These are phyloP conservation scores for Notechis scutatus DNA, from an alignment of 2,113 vertebrate genomes.

Conservation along the genomic window DNA sequence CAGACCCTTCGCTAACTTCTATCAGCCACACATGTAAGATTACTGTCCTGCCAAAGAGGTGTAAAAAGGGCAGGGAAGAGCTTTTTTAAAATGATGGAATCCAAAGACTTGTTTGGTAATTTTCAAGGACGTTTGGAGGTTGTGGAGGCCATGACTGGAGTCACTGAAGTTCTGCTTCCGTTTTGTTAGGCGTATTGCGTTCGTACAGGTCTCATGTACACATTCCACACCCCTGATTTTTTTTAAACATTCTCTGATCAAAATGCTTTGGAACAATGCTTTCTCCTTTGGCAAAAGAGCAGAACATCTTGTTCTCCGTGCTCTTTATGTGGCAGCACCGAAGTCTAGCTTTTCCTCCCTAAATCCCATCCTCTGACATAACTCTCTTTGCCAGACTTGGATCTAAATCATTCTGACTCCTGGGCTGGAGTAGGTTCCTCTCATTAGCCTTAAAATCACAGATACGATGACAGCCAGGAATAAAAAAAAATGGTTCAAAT, in stretches of 20 bases:
- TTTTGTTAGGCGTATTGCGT: not conserved
- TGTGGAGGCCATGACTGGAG: not conserved
- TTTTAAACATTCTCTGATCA: conserved; percentile 20
- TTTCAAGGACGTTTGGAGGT: conserved; percentile 12
- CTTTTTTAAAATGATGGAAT: not conserved
- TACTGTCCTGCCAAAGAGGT: not conserved
- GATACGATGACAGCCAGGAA: not conserved
- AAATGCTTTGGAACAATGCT: conserved; percentile 43
- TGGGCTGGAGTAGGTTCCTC: not conserved
- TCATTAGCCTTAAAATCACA: not conserved
- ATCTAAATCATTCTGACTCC: not conserved
- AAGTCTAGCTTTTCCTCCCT: not conserved
- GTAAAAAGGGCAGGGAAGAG: no score
- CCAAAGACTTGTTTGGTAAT: not conserved
- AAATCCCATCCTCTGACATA: not conserved
- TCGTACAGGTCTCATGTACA: not conserved
- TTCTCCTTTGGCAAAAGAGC: conserved; percentile 50
- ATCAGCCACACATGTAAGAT: not conserved
- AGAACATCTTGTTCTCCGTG: conserved; percentile 21
- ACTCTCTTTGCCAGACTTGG: not conserved
- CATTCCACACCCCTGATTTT: not conserved
- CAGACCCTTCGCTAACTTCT: not conserved
- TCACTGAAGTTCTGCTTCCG: not conserved
- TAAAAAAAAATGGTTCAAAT: not conserved
- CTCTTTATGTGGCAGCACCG: conserved; percentile 33